phyloP scores from a whole-genome alignment of 2,113 vertebrate genomes.

The Genyomyrus donnyi region DNA sequence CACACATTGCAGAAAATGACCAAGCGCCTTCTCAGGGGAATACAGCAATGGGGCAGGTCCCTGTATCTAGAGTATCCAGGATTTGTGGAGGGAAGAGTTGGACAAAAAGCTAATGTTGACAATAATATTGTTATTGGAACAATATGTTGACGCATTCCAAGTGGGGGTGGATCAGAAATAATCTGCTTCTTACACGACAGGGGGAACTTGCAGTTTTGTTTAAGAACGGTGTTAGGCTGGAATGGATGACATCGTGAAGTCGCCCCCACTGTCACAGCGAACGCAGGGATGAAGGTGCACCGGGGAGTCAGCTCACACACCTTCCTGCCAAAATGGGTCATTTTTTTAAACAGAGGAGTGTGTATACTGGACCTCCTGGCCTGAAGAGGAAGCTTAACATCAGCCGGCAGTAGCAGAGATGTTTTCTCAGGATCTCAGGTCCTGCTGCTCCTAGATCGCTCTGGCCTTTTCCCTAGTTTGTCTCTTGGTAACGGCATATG shows the following conservation, averaged over 20 bases:
- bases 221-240: background rate
- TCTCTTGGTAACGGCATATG: background rate
- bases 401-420: background rate
- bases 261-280: background rate
- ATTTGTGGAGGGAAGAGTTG: background rate
- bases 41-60: background rate
- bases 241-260: background rate
- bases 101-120: background rate
- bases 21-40: background rate
- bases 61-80: background rate
- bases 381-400: background rate
- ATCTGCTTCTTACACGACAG: background rate
- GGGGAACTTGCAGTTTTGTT: background rate
- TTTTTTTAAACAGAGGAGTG: background rate
- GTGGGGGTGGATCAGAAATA: background rate
- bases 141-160: background rate
- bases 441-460: background rate
- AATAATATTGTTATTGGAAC: background rate
- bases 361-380: background rate
- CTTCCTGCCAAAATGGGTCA: background rate
- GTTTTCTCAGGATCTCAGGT: background rate
- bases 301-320: background rate
- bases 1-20: background rate
- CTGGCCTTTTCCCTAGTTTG: background rate
- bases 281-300: background rate